Evolutionary conservation across 2,113 vertebrate species (phyloP).

Genomic region (Smithornis capensis): DNA sequence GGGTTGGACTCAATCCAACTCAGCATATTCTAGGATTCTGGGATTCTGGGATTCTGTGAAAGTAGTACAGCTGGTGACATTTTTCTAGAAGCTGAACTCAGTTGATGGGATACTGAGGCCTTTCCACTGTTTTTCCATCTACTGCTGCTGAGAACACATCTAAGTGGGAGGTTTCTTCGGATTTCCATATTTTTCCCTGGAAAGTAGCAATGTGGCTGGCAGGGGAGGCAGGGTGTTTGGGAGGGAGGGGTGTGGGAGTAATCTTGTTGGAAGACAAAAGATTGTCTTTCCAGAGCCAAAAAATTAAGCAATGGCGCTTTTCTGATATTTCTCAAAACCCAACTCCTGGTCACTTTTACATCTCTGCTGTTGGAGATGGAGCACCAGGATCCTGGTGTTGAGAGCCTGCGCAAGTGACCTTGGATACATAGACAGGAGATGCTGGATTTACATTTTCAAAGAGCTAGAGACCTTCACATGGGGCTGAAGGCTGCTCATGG

Average conservation of each 20-base stretch:
- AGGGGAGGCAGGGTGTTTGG: neutral
- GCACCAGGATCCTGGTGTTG: neutral
- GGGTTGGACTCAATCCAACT: neutral
- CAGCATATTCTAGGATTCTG: neutral
- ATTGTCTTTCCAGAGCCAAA: neutral
- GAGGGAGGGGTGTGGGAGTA: neutral
- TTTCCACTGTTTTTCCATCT: neutral
- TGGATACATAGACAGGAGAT: neutral
- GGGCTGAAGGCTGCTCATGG: neutral
- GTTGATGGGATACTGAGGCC: neutral
- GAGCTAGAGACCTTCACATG: neutral
- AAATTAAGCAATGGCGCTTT: neutral
- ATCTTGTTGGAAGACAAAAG: neutral
- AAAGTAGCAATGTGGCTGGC: neutral
- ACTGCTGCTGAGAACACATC: neutral
- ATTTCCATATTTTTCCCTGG: neutral
- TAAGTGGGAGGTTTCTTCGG: neutral
- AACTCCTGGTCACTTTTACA: neutral
- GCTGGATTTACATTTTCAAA: neutral
- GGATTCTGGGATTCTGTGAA: neutral
- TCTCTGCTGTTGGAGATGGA: neutral
- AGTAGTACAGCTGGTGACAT: neutral
- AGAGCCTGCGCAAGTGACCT: neutral
- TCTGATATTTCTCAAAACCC: neutral
- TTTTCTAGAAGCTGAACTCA: neutral